These are phyloP conservation scores for Acrobasis repandana DNA, from an alignment of 2,888 invertebrate species.

Conservation along the genomic window DNA sequence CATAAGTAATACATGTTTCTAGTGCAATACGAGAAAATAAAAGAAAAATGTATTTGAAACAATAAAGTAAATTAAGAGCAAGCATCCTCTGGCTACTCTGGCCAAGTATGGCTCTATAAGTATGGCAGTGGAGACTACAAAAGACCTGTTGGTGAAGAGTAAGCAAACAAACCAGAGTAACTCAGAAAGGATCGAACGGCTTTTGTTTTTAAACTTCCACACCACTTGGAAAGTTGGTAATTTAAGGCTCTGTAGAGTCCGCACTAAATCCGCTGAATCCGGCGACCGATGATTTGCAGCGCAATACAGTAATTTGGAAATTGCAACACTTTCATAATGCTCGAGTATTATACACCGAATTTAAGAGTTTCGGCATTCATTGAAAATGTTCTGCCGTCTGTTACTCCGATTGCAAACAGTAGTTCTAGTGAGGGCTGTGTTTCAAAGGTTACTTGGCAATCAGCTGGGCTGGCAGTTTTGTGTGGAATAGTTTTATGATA, in stretches of 20 bases:
- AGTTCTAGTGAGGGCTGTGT: too few species aligned
- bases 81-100: too few species aligned
- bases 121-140: too few species aligned
- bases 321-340: conserved; percentile 10
- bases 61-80: conserved; percentile 9
- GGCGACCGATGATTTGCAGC: conserved; percentile 5
- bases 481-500: too few species aligned
- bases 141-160: too few species aligned
- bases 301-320: conserved; percentile 17
- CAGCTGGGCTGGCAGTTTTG: too few species aligned
- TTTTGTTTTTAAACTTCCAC: conserved; percentile 22
- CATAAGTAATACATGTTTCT: too few species aligned
- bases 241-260: conserved; percentile 7
- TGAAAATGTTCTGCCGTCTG: conserved; percentile 9
- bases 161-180: conserved; percentile 17
- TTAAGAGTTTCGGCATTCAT: conserved; percentile 8
- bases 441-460: too few species aligned
- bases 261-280: conserved; percentile 12
- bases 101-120: too few species aligned
- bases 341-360: conserved; percentile 5
- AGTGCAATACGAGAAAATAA: not conserved
- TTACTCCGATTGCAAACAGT: not conserved
- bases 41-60: not conserved
- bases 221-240: conserved; percentile 19
- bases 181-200: conserved; percentile 14